Evolutionary conservation across 2,113 vertebrate genomes (phyloP), one percentile per base, ranked within the genome.

Genomic region (Egretta garzetta): DNA sequence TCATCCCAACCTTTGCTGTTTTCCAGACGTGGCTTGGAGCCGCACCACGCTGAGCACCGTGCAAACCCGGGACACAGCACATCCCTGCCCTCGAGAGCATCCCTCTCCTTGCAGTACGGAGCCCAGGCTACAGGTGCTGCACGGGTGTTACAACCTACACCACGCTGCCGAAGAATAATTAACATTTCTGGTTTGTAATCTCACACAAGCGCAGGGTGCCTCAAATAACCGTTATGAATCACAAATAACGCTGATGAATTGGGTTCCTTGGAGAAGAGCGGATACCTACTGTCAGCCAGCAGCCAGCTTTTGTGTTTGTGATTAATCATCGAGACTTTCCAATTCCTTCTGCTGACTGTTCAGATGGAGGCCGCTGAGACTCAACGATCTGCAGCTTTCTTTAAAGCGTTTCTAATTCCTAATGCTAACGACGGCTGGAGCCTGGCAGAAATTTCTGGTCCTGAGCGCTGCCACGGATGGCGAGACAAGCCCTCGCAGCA

Each of bases 121-220:
- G 64, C 53, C 58, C 52, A 17, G 0, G 1, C 80, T 26, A 24
- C 50, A 28, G 37, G 71, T 0, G 1, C 64, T 14, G 59, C 21
- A 13, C 0, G 1, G 2, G 0, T 3, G 18, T 37, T 8, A 35
- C 53, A 59, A 55, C 43, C 56, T 30, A 15, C 27, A 3, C 7
- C 1, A 10, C 1, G 4, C n/a, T 41, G 60, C 56, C 1, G 1
- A 47, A 37, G 41, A 45, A n/a, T 5, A 30, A 55, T 9, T 8
- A 30, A 22, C 33, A 47, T 5, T 53, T 45, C 73, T 74, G 67
- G 23, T 19, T 4, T 49, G 49, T 32, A 73, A 19, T 49, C 10
- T 12, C 24, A 35, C 0, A 4, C 43, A 28, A 17, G 58, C 4
- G 3, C 68, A 41, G 52, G 53, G 22, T 24, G 58, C 75, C 72